Evolutionary conservation across 2,888 invertebrate species (phyloP).

Genomic region (Gnatocerus cornutus): DNA sequence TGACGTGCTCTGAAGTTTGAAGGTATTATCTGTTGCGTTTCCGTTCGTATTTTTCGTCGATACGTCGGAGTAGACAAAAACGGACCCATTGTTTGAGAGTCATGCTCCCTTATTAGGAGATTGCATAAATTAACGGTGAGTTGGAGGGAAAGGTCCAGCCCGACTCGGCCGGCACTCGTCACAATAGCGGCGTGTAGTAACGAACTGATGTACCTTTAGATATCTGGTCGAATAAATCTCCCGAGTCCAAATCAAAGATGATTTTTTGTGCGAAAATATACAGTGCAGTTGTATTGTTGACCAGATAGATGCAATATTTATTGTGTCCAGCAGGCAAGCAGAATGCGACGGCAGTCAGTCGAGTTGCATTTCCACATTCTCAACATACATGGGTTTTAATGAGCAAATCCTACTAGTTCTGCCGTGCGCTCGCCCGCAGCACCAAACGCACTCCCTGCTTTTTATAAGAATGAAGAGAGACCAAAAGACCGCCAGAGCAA

Average conservation of each 20-base stretch:
- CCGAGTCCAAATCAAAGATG: conserved; percentile 66
- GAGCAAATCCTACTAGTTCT: conserved; percentile 65
- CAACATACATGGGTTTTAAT: conserved; percentile 71
- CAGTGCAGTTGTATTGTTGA: conserved; percentile 69
- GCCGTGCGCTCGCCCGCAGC: conserved; percentile 56
- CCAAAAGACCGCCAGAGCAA: conserved; percentile 55
- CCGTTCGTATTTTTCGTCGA: conserved; percentile 24
- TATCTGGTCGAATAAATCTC: conserved; percentile 67
- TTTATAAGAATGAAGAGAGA: conserved; percentile 65
- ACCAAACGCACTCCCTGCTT: conserved; percentile 63
- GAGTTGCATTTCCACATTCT: conserved; percentile 71
- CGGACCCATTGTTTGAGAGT: conserved; percentile 62
- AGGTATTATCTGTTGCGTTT: conserved; percentile 13
- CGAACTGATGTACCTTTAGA: conserved; percentile 65
- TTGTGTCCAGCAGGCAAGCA: conserved; percentile 70
- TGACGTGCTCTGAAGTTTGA: neutral
- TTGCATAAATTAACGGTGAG: conserved; percentile 67
- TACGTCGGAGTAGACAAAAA: conserved; percentile 56
- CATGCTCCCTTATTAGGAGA: conserved; percentile 66
- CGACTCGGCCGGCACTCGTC: conserved; percentile 54
- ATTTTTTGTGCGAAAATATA: conserved; percentile 68
- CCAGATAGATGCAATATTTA: conserved; percentile 70
- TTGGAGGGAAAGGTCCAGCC: conserved; percentile 51
- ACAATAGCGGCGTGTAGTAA: conserved; percentile 65
- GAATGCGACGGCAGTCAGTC: conserved; percentile 68